These are phyloP conservation scores for Caiman crocodilus DNA, from an alignment of 2,797 vertebrate species.

Conservation along the genomic window DNA sequence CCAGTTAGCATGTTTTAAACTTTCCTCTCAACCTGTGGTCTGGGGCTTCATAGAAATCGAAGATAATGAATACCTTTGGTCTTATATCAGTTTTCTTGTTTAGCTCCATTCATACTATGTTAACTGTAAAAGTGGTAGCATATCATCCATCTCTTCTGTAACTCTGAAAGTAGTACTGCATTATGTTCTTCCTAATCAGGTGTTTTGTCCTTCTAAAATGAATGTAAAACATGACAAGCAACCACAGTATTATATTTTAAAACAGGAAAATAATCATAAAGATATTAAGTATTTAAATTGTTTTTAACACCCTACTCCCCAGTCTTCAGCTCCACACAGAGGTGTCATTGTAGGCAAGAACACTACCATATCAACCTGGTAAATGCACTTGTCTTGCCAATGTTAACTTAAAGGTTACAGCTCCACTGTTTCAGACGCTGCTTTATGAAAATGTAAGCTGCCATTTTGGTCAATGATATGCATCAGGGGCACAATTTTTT, in stretches of 20 bases:
- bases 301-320: neutral
- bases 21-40: accelerated
- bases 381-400: neutral
- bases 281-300: neutral
- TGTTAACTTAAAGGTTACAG: too few species aligned
- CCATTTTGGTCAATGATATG: accelerated
- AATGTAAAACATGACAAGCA: neutral
- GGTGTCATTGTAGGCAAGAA: accelerated
- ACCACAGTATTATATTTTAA: neutral
- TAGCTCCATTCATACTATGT: neutral
- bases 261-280: neutral
- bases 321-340: neutral
- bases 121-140: accelerated
- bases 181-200: neutral
- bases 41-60: neutral
- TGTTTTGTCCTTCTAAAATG: neutral
- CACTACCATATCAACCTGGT: accelerated
- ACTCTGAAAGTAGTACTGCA: neutral
- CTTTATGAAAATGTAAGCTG: neutral
- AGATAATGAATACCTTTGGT: neutral
- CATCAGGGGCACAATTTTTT: accelerated
- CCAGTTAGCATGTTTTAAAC: too few species aligned
- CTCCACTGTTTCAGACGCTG: too few species aligned
- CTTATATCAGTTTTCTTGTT: neutral
- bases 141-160: neutral